phyloP scores from a whole-genome alignment of 2,113 vertebrate species.

The Pseudorectes ferrugineus region DNA sequence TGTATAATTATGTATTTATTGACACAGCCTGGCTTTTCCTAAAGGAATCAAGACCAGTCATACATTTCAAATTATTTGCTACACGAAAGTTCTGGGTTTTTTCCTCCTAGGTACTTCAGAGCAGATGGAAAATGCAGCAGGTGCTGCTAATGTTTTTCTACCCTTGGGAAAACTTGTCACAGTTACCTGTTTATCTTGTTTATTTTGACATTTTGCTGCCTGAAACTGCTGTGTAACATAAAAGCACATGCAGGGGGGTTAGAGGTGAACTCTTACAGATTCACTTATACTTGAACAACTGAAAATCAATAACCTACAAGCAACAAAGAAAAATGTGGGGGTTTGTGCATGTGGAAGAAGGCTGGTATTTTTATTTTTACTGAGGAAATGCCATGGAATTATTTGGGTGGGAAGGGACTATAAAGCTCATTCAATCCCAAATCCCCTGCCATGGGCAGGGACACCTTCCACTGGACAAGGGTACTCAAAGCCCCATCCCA shows the following conservation, averaged over 20 bases:
- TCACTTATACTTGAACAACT: background rate
- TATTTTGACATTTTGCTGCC: conserved; percentile 30
- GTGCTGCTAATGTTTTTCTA: background rate
- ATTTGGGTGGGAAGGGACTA: background rate
- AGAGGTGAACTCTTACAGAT: background rate
- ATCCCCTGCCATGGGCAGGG: background rate
- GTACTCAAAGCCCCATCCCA: background rate
- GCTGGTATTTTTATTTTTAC: background rate
- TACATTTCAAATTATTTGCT: background rate
- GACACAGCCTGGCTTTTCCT: background rate
- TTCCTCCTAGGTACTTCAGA: background rate
- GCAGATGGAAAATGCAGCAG: background rate
- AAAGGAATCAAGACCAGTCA: background rate
- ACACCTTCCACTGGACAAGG: background rate
- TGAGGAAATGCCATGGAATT: background rate
- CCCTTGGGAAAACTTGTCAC: conserved; percentile 15
- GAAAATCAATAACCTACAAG: background rate
- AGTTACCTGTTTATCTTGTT: conserved; percentile 27
- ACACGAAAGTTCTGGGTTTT: background rate
- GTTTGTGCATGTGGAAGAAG: background rate
- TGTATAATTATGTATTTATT: background rate
- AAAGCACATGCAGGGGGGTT: background rate
- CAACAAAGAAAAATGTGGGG: background rate
- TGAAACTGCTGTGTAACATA: background rate
- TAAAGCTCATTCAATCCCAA: background rate